Evolutionary conservation across 2,797 vertebrate genomes (phyloP).

Genomic region (Pangasius mekongensis): DNA sequence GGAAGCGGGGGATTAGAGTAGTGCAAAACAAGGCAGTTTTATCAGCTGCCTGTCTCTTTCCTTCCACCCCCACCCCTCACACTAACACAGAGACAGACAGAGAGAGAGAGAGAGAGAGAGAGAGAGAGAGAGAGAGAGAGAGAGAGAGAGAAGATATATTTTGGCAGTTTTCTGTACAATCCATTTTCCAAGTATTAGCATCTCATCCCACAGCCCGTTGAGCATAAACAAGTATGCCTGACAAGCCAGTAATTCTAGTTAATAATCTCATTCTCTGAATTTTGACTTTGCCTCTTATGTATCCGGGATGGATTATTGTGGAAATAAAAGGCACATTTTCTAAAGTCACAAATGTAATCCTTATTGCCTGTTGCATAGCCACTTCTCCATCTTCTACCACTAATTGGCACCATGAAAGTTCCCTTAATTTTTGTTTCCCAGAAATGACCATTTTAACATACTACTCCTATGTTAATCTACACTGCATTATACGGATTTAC

Average conservation of each 20-base stretch:
- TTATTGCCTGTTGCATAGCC: slow-evolving; percentile 51
- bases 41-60: slow-evolving; percentile 59
- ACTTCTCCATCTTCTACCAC: slow-evolving; percentile 49
- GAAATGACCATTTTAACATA: slow-evolving; percentile 40
- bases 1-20: slow-evolving; percentile 68
- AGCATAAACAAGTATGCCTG: slow-evolving; percentile 35
- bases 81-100: slow-evolving; percentile 24
- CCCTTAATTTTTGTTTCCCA: slow-evolving; percentile 47
- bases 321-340: slow-evolving; percentile 60
- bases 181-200: slow-evolving; percentile 32
- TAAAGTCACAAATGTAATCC: slow-evolving; percentile 41
- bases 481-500: slow-evolving; percentile 29
- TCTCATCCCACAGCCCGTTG: slow-evolving; percentile 28
- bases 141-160: not conserved
- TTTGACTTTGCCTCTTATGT: slow-evolving; percentile 31
- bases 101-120: not conserved
- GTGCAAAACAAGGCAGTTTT: slow-evolving; percentile 66
- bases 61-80: slow-evolving; percentile 44
- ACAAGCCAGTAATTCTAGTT: slow-evolving; percentile 60
- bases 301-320: slow-evolving; percentile 62
- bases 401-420: slow-evolving; percentile 25
- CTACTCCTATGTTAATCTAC: slow-evolving; percentile 14
- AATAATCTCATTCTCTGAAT: slow-evolving; percentile 61
- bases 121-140: not conserved
- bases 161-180: slow-evolving; percentile 39